A percentile compares a stretch with the other conserved stretches of the same genome.
phyloP scores from a whole-genome alignment of 2,113 vertebrate species.

The Gymnocephalus cernua region DNA sequence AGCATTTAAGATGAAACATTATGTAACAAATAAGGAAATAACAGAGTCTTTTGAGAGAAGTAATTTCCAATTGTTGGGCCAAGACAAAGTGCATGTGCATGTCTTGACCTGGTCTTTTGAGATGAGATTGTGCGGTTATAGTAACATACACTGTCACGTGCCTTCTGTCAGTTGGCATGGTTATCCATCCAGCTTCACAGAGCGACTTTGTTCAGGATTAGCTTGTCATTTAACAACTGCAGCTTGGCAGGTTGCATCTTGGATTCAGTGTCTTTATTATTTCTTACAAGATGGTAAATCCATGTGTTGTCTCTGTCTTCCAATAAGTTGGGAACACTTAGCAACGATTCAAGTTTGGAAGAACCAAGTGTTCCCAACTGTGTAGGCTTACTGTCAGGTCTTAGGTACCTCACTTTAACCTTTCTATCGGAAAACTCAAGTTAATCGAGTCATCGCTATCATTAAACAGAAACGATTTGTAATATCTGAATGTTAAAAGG shows the following conservation, averaged over 20 bases:
- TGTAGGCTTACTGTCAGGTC: background rate
- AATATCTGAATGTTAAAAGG: background rate
- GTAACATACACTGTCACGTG: background rate
- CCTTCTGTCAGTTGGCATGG: slow-evolving; percentile 1
- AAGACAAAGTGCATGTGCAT: background rate
- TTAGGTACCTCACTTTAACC: background rate
- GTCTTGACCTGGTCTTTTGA: background rate
- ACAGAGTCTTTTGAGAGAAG: background rate
- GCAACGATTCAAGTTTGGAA: background rate
- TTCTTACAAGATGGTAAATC: background rate
- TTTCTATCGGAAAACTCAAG: background rate
- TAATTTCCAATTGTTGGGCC: background rate
- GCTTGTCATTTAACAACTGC: background rate
- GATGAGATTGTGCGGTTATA: slow-evolving; percentile 1
- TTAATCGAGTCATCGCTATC: background rate
- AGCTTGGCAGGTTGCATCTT: background rate
- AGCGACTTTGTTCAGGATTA: background rate
- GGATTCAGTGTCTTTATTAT: background rate
- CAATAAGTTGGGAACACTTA: background rate
- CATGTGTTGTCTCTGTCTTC: background rate
- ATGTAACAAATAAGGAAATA: background rate
- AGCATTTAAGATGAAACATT: background rate
- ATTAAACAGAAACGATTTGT: background rate
- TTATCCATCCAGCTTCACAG: background rate
- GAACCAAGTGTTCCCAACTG: background rate